Evolutionary conservation across 2,888 invertebrate species (phyloP).

Genomic region (Erannis defoliaria): DNA sequence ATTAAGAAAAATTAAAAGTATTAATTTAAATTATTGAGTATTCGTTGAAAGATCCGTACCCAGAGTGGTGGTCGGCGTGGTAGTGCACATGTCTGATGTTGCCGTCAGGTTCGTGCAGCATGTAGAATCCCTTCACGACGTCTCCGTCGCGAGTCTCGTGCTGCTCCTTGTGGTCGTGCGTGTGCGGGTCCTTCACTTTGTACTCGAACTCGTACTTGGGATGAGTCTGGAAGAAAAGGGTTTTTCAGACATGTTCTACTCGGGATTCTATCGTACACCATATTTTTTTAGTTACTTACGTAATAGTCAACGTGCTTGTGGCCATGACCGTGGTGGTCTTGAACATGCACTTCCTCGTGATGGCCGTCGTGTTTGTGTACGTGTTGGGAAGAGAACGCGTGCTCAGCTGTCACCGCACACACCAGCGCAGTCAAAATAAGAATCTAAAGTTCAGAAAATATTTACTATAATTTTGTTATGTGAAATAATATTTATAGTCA

Average conservation of each 20-base stretch:
- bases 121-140: slow-evolving; percentile 84
- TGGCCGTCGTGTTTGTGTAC: slow-evolving; percentile 54
- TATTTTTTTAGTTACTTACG: slow-evolving; percentile 38
- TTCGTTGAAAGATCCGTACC: slow-evolving; percentile 50
- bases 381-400: slow-evolving; percentile 55
- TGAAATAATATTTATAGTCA: neutral
- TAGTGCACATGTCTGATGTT: slow-evolving; percentile 64
- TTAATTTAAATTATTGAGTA: neutral
- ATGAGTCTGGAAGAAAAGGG: slow-evolving; percentile 47
- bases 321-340: slow-evolving; percentile 41
- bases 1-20: no score
- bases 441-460: slow-evolving; percentile 16
- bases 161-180: slow-evolving; percentile 74
- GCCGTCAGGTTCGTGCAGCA: slow-evolving; percentile 80
- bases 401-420: slow-evolving; percentile 43
- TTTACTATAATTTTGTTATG: no score
- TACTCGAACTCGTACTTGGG: slow-evolving; percentile 69
- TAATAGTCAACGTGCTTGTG: slow-evolving; percentile 49
- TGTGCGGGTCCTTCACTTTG: slow-evolving; percentile 75
- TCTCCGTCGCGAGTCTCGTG: slow-evolving; percentile 82
- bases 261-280: no score
- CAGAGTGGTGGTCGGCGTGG: slow-evolving; percentile 55
- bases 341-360: slow-evolving; percentile 45
- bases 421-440: slow-evolving; percentile 33
- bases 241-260: no score